phyloP scores from a whole-genome alignment of 2,888 invertebrate genomes.

The Mamestra brassicae region DNA sequence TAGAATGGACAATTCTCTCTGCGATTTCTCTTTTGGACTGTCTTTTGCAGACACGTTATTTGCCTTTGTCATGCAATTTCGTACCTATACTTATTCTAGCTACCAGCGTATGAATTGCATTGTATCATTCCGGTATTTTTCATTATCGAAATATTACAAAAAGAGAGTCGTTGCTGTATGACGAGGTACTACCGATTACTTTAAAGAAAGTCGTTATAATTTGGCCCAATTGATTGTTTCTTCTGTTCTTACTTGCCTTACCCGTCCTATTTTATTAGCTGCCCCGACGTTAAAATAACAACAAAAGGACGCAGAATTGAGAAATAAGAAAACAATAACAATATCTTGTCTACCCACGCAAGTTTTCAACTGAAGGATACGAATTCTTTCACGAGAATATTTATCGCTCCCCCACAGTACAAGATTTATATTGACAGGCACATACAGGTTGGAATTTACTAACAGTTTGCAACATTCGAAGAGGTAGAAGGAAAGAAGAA shows the following conservation, averaged over 20 bases:
- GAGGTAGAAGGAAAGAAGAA: not conserved
- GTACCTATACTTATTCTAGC: not conserved
- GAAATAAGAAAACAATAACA: constrained; percentile 16
- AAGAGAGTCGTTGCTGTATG: too few relatives aligned
- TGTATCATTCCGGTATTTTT: not conserved
- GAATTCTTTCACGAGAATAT: not conserved
- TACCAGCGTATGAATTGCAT: not conserved
- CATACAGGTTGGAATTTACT: not conserved
- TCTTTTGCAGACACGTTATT: constrained; percentile 1
- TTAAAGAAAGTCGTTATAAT: too few relatives aligned
- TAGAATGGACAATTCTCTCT: constrained; percentile 19
- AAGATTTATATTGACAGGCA: constrained; percentile 9
- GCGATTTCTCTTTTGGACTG: constrained; percentile 7
- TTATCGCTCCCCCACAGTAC: not conserved
- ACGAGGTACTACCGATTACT: too few relatives aligned
- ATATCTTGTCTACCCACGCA: not conserved
- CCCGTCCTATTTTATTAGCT: not conserved
- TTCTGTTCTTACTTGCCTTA: not conserved
- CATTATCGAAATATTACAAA: too few relatives aligned
- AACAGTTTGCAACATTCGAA: not conserved
- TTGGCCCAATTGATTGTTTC: too few relatives aligned
- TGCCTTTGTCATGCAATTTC: constrained; percentile 9
- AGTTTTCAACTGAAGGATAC: not conserved
- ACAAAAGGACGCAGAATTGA: not conserved
- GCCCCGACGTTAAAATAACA: not conserved